A percentile compares a stretch with the other conserved stretches of the same genome.
Evolutionary conservation across 2,888 invertebrate species (phyloP).

Genomic region (Megamerina dolium): DNA sequence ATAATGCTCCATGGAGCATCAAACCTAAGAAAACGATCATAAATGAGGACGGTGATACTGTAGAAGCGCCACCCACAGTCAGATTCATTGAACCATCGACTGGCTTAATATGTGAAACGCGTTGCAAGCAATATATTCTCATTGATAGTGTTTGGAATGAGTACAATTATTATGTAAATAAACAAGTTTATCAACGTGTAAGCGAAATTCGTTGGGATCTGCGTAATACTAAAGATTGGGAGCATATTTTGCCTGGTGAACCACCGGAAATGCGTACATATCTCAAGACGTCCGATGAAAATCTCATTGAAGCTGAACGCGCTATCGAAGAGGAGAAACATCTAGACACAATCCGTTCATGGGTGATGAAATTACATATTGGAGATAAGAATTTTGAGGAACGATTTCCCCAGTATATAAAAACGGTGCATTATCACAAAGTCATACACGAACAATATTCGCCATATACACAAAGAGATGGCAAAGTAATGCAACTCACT

Average conservation of each 20-base stretch:
- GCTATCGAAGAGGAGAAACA: slow-evolving; percentile 59
- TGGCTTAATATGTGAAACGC: slow-evolving; percentile 58
- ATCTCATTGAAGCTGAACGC: slow-evolving; percentile 48
- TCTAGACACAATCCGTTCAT: slow-evolving; percentile 68
- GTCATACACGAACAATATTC: slow-evolving; percentile 71
- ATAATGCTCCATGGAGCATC: slow-evolving; percentile 42
- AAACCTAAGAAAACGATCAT: slow-evolving; percentile 32
- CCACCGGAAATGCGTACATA: slow-evolving; percentile 51
- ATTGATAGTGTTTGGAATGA: slow-evolving; percentile 84
- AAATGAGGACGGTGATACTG: slow-evolving; percentile 36
- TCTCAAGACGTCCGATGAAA: slow-evolving; percentile 48
- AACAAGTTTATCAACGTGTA: slow-evolving; percentile 55
- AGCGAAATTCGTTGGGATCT: slow-evolving; percentile 59
- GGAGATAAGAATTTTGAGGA: slow-evolving; percentile 55
- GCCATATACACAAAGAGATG: slow-evolving; percentile 68
- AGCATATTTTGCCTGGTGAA: slow-evolving; percentile 67
- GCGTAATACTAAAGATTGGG: slow-evolving; percentile 59
- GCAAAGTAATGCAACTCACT: slow-evolving; percentile 47
- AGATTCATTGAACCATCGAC: slow-evolving; percentile 83
- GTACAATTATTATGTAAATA: slow-evolving; percentile 74
- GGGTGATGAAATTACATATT: slow-evolving; percentile 65
- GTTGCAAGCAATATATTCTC: slow-evolving; percentile 61
- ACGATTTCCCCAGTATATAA: slow-evolving; percentile 69
- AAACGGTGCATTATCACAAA: slow-evolving; percentile 64
- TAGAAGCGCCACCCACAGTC: slow-evolving; percentile 46